Percentiles rank a stretch among this genome's conserved stretches.
Conservation (phyloP, 2,113 vertebrate genomes). For the Gadus chalcogrammus region DNA sequence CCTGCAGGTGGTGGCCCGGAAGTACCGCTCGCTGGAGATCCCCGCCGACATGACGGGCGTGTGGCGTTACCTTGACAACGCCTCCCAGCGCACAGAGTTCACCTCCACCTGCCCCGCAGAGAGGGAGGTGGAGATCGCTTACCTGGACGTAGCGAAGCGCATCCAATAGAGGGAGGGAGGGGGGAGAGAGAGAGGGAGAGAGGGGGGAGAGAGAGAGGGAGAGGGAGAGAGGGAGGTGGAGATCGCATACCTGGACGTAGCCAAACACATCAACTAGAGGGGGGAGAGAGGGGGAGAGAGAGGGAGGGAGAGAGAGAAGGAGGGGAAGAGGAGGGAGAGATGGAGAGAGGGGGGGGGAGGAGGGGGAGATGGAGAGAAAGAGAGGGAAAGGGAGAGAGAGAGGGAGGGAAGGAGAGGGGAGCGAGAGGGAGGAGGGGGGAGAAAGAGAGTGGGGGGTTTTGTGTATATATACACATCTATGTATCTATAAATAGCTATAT, state of each 20-base stretch:
- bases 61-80: conserved; percentile 85
- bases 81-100: conserved; percentile 89
- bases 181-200: not conserved
- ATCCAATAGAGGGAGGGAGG: conserved; percentile 73
- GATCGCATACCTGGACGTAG: not conserved
- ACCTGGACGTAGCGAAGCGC: conserved; percentile 85
- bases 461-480: not conserved
- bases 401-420: not conserved
- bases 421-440: not conserved
- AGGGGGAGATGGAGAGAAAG: not conserved
- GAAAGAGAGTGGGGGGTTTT: not conserved
- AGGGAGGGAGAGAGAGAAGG: not conserved
- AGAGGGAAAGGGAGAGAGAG: not conserved
- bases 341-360: not conserved
- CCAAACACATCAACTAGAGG: not conserved
- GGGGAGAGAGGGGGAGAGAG: not conserved
- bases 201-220: not conserved
- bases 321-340: not conserved
- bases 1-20: conserved; percentile 86
- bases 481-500: no score
- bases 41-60: conserved; percentile 87
- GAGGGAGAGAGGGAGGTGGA: not conserved
- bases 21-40: conserved; percentile 91
- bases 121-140: conserved; percentile 87
- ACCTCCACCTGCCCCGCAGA: conserved; percentile 90